Conservation (phyloP, 2,888 invertebrate species). For the Mystacides longicornis region DNA sequence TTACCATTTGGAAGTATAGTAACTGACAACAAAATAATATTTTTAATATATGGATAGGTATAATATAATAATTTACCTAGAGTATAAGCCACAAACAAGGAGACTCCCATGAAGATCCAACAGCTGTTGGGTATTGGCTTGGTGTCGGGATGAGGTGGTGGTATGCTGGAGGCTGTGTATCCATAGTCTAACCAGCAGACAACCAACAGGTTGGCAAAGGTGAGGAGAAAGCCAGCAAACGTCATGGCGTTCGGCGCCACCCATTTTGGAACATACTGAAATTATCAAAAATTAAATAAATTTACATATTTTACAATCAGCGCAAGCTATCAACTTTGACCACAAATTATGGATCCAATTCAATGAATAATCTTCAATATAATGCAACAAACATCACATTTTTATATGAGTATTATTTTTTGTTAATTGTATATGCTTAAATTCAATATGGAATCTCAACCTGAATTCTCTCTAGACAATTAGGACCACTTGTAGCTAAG, state of each 20-base stretch:
- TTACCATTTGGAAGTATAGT: background rate
- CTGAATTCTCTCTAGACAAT: no score
- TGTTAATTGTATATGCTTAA: no score
- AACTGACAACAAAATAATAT: background rate
- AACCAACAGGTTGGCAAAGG: constrained; percentile 77
- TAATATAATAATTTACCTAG: constrained; percentile 55
- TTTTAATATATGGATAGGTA: background rate
- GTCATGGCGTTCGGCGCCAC: constrained; percentile 96
- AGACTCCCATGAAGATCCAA: constrained; percentile 80
- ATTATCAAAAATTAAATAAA: constrained; percentile 25
- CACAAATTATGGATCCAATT: no score
- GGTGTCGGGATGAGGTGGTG: constrained; percentile 21
- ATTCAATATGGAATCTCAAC: no score
- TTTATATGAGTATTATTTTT: no score
- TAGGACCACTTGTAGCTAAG: no score
- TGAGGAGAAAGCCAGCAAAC: constrained; percentile 87
- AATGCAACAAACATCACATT: no score
- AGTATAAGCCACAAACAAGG: constrained; percentile 92
- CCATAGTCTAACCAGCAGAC: constrained; percentile 83
- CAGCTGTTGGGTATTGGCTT: constrained; percentile 70
- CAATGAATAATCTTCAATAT: no score
- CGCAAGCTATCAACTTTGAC: no score
- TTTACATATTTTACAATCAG: no score
- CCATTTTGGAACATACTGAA: constrained; percentile 88
- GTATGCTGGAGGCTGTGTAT: constrained; percentile 59